Evolutionary conservation across 1,140 invertebrate genomes (phyloP), one percentile per base, ranked within the genome.

Genomic region (Chironomus striatipennis): DNA sequence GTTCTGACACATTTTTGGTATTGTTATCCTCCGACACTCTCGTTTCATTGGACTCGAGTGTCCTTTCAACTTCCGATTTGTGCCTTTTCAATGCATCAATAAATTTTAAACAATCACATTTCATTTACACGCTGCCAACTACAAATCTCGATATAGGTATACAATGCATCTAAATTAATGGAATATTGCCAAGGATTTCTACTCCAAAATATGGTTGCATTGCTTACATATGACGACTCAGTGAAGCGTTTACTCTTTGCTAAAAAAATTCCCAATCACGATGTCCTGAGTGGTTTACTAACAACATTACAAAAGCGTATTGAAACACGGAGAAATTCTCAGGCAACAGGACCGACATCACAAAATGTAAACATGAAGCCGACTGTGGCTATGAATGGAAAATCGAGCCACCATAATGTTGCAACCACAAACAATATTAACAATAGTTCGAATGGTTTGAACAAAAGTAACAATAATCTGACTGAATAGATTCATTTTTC

Each of bases 141-240:
- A n/a, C 12, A 73, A 42, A 76, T 74, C 8, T 20, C 2, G 17
- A 43, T 74, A 42, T 77, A 93, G 92, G 92, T 95, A 7, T 96
- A 96, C 79, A 94, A 93, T 79, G 94, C 94, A 17, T 87, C 88
- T 12, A 91, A 94, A 79, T 83, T 97, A 24, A 83, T 95, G 76
- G 92, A 95, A 82, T 96, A 93, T 83, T 96, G 94, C 79, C 93
- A 96, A 85, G 92, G 93, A 43, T 95, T 95, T 82, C 83, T 97
- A 15, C 85, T 97, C 65, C 94, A 97, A 83, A 96, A 96, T 80
- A 94, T 97, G 93, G 93, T 96, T 1, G 91, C 93, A n/a, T 84
- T 96, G 1, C 84, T 96, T 34, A 95, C 93, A 0, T 95, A 95
- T 76, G 93, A 96, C 77, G 93, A 96, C 79, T 94, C 93, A 0